Conservation (phyloP, 2,113 vertebrate genomes). For the Poeciliopsis prolifica region DNA sequence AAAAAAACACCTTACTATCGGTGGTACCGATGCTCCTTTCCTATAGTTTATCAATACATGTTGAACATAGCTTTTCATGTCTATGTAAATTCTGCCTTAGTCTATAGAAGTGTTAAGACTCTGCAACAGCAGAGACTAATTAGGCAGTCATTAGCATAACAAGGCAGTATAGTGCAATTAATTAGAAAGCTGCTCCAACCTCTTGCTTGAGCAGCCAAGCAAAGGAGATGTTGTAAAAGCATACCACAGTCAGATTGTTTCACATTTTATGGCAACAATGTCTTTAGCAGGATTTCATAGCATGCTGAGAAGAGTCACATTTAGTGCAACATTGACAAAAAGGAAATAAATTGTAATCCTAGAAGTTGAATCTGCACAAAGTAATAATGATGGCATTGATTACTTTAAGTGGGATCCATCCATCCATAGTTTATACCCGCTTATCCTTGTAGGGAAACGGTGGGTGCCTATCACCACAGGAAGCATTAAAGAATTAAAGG, state of each 20-base stretch:
- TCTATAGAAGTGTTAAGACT: slow-evolving; percentile 26
- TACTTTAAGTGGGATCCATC: neutral
- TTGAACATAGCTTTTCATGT: neutral
- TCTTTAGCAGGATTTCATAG: neutral
- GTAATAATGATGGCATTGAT: neutral
- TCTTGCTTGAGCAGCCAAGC: slow-evolving; percentile 1
- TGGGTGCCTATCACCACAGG: too few species aligned
- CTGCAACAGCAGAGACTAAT: slow-evolving; percentile 25
- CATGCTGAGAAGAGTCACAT: neutral
- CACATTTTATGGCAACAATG: slow-evolving; percentile 5
- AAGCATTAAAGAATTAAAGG: too few species aligned
- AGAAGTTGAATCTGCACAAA: neutral
- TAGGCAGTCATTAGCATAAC: slow-evolving; percentile 49
- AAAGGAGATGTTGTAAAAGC: slow-evolving; percentile 10
- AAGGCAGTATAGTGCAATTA: slow-evolving; percentile 34
- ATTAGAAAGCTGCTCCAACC: slow-evolving; percentile 30
- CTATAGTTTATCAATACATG: neutral
- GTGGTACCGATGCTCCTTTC: neutral
- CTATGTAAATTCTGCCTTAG: slow-evolving; percentile 17
- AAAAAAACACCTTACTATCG: too few species aligned
- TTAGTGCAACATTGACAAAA: neutral
- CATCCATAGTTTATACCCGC: too few species aligned
- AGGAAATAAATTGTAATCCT: neutral
- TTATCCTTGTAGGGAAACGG: too few species aligned
- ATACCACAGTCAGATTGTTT: neutral